These are phyloP conservation scores for Limnephilus lunatus DNA, from an alignment of 2,888 invertebrate species.

Conservation along the genomic window DNA sequence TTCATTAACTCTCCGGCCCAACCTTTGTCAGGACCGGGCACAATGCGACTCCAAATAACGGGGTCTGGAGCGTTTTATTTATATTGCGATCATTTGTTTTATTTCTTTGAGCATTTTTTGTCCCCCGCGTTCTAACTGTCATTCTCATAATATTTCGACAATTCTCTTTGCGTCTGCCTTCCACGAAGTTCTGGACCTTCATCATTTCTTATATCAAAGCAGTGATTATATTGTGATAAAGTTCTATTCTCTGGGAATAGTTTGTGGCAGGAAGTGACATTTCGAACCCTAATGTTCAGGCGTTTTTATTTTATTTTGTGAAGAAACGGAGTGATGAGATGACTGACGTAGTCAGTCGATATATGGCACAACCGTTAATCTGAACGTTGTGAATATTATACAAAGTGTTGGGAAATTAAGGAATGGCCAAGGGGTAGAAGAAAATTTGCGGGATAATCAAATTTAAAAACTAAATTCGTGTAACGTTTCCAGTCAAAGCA, in stretches of 20 bases:
- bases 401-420: not conserved
- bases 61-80: slow-evolving; percentile 42
- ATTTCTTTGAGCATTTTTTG: slow-evolving; percentile 41
- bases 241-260: not conserved
- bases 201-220: not conserved
- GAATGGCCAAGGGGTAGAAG: not conserved
- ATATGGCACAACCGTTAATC: not conserved
- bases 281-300: not conserved
- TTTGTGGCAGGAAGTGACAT: not conserved
- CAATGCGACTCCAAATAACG: slow-evolving; percentile 48
- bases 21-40: slow-evolving; percentile 44
- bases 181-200: not conserved
- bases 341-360: not conserved
- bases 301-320: not conserved
- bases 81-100: slow-evolving; percentile 46
- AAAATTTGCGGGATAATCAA: too few species aligned
- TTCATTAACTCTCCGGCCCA: slow-evolving; percentile 51
- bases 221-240: slow-evolving; percentile 7
- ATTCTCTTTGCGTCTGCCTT: not conserved
- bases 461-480: too few species aligned
- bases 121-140: not conserved
- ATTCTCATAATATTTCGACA: slow-evolving; percentile 27
- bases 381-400: not conserved
- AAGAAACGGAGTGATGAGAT: not conserved
- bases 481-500: too few species aligned